Evolutionary conservation across 2,888 invertebrate species (phyloP), one percentile per base, ranked within the genome.

Genomic region (Falcaria lacertinaria): DNA sequence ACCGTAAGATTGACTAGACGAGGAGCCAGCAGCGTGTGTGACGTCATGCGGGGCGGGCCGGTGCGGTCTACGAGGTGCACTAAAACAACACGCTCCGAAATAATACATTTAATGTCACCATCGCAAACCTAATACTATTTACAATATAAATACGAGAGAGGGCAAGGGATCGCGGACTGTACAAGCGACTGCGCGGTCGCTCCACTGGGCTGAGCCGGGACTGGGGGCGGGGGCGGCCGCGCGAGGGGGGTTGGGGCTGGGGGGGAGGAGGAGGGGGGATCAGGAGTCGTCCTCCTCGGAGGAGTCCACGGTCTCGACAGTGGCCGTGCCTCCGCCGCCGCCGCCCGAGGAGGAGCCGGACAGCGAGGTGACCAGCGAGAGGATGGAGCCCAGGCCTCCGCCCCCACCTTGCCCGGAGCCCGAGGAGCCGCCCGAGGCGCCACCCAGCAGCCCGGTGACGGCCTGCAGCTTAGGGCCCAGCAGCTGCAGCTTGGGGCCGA

Each of bases 401-500:
- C 86, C 82, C 49, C 90, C 88, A 57, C 89, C 83, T 58, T 91
- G 90, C 42, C 91, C 83, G 32, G 92, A 91, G 47, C 91, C 86
- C 47, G 91, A 90, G 48, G 92, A 72, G 40, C 92, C 91, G 45
- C 92, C 91, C 15, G 88, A 80, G 1, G 90, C 64, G 15, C 91
- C 92, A 39, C 92, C 91, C 47, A 90, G 70, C 42, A 91, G 68
- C 0, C 91, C 90, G 40, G 90, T 82, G 69, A 81, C 78, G 53
- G 90, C 74, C 74, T 92, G 90, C 54, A 94, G 85, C 80, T 93
- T 91, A 58, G 91, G 92, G 33, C 93, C 93, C 36, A 94, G 89
- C 14, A 93, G 83, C 57, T 93, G 93, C 41, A 95, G 89, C 64
- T 94, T 93, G 15, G 93, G 92, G 38, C 93, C 92, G 45, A 95